Percentiles rank a stretch among this genome's conserved stretches.
Evolutionary conservation across 2,797 vertebrate species (phyloP).

Genomic region (Tragopan temminckii): DNA sequence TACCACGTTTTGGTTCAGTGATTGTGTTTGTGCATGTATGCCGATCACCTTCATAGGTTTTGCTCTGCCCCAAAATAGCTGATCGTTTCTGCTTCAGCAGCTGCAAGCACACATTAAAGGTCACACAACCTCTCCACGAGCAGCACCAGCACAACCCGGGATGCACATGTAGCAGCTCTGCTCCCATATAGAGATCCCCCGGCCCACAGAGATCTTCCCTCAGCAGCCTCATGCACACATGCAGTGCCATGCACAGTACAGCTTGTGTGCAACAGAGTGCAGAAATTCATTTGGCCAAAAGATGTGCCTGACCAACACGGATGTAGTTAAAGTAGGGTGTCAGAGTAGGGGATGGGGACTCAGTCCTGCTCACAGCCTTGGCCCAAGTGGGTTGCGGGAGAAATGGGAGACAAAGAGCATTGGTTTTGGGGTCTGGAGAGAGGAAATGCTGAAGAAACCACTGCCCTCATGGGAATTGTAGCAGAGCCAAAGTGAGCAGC

Average conservation of each 20-base stretch:
- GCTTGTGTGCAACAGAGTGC: accelerated
- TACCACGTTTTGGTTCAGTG: accelerated
- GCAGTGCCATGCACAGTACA: not conserved
- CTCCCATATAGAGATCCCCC: not conserved
- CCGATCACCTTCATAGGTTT: not conserved
- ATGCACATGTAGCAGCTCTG: not conserved
- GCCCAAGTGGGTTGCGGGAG: not conserved
- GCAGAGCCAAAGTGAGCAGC: not conserved
- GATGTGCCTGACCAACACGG: accelerated
- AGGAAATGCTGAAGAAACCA: not conserved
- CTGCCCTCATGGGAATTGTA: not conserved
- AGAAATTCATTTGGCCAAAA: not conserved
- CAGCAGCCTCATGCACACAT: not conserved
- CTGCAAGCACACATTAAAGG: accelerated
- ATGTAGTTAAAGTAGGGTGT: not conserved
- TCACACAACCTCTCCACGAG: not conserved
- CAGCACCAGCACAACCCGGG: accelerated
- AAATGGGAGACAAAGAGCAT: not conserved
- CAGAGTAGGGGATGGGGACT: not conserved
- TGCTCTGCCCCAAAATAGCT: not conserved
- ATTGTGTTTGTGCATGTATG: accelerated
- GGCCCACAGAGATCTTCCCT: not conserved
- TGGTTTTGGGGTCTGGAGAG: not conserved
- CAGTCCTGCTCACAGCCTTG: accelerated
- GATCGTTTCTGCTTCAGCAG: not conserved